Base-by-base conservation (phyloP, 2,113 vertebrate species). In the Perca fluviatilis region DNA sequence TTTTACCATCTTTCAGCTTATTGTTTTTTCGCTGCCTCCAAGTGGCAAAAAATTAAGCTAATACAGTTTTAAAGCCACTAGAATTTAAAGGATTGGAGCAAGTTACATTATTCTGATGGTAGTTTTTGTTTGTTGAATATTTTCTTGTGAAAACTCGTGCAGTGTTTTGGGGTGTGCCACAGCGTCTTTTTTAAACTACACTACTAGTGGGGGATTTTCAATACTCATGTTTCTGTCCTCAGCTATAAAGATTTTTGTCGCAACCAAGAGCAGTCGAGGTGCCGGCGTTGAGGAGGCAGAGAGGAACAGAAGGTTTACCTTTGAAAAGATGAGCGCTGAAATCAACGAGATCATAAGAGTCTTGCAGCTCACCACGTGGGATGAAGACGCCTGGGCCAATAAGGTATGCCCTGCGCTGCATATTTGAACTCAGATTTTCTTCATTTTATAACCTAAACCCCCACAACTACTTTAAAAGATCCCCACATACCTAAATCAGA, bases 161-260 rank as follows among this genome's bases (percentile, higher is more conserved):
- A 50, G 49, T 53, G 10, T 67, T 33, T 68, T 51, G 10, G 10
- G 8, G 18, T 33, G 21, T 72, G 40, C 16, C 40, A 47, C 56
- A 72, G 56, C 13, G 0, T 61, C 36, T 56, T 57, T 54, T 46
- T 8, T 18, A 50, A 11, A 30, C 65, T 33, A 51, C 19, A 11
- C 54, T 15, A 30, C 1, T 10, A 16, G 5, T 43, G 1, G 13
- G 18, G 27, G 15, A 30, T 33, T 61, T 36, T n/a, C 5, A 10
- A 16, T 18, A 4, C 25, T 74, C 21, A 0, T 62, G 8, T 90
- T 75, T 82, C 6, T 40, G 84, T 94, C 86, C 74, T 85, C 83
- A 99, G 98, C 97, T 70, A 97, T 99, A 93, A 99, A 99, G 92
- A 99, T 99, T 92, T 99, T 97, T 72, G 98, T 99, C 30, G 97